phyloP scores from a whole-genome alignment of 1,140 invertebrate species.

The Drosophila repleta region DNA sequence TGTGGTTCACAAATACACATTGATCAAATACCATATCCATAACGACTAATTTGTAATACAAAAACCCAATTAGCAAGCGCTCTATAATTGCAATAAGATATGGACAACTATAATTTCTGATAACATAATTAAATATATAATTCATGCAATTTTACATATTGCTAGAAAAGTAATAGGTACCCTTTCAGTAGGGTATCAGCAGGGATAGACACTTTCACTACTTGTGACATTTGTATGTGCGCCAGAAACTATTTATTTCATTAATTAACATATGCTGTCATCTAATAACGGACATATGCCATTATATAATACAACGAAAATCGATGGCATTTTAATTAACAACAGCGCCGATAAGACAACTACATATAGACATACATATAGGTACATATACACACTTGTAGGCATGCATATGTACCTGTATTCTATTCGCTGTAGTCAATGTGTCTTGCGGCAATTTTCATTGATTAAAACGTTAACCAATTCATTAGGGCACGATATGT shows the following conservation, averaged over 20 bases:
- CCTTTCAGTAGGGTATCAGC: neutral
- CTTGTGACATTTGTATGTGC: conserved; percentile 1
- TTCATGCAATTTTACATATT: no score
- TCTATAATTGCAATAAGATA: no score
- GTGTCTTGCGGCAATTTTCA: conserved; percentile 1
- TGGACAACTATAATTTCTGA: no score
- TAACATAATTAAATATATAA: no score
- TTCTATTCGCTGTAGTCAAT: neutral
- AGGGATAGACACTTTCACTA: neutral
- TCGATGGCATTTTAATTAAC: conserved; percentile 53
- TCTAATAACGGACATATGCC: conserved; percentile 32
- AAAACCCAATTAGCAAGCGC: no score
- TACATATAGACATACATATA: neutral
- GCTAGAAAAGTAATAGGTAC: no score
- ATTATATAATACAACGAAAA: conserved; percentile 30
- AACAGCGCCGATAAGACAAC: conserved; percentile 26
- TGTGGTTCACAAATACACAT: no score
- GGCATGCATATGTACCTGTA: neutral
- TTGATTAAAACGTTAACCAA: conserved; percentile 24
- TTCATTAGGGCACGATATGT: conserved; percentile 17
- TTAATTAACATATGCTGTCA: conserved; percentile 50
- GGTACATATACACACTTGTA: neutral
- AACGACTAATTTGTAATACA: no score
- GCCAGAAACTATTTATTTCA: conserved; percentile 9
- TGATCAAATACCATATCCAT: no score